Conservation (phyloP, 2,113 vertebrate species). For the Cepphus grylle region DNA sequence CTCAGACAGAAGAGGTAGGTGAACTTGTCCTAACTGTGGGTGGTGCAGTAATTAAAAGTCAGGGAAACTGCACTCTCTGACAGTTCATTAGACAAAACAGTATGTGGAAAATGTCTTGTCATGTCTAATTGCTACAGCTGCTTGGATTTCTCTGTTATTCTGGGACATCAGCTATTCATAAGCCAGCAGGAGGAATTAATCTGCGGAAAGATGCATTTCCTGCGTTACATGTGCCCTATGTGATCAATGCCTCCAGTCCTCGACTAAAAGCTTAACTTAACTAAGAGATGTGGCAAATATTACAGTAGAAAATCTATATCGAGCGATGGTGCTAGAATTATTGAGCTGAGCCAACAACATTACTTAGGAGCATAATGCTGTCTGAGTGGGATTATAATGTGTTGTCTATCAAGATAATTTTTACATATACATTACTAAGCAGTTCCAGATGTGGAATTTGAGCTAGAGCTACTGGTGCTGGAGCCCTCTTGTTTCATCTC, state of each 20-base stretch:
- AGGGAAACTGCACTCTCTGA: neutral
- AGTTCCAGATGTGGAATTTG: constrained; percentile 45
- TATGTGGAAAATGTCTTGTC: constrained; percentile 57
- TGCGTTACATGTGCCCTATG: neutral
- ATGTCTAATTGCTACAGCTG: constrained; percentile 37
- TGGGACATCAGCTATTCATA: constrained; percentile 1
- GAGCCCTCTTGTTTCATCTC: neutral
- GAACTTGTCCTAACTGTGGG: constrained; percentile 12
- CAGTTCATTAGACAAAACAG: constrained; percentile 64
- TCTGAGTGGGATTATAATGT: constrained; percentile 30
- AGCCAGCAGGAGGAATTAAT: constrained; percentile 23
- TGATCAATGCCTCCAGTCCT: neutral
- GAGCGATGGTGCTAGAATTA: neutral
- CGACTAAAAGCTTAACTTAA: neutral
- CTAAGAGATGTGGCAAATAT: neutral
- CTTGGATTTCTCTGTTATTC: neutral
- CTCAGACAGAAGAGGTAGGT: neutral
- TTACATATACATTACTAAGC: constrained; percentile 46
- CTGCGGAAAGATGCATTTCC: neutral
- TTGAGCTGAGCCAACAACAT: neutral
- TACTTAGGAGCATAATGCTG: neutral
- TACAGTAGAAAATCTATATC: neutral
- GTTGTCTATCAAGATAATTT: constrained; percentile 50
- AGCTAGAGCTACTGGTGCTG: neutral
- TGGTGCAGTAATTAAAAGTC: constrained; percentile 49